A percentile compares a stretch with the other conserved stretches of the same genome.
Conservation (phyloP, 2,888 invertebrate species). For the Parasteatoda lunata region DNA sequence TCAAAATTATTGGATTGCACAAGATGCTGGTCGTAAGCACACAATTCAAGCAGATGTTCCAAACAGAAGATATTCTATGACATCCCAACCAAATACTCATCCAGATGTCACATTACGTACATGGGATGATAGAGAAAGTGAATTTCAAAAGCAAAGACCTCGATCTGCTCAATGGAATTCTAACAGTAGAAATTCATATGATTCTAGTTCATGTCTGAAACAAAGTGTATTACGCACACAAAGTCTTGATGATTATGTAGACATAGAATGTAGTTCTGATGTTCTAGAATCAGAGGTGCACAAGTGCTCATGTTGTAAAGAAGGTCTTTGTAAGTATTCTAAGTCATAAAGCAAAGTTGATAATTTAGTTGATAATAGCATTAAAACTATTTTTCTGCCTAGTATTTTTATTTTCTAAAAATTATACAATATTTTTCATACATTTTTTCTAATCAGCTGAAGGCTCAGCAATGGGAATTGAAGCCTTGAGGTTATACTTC, state of each 20-base stretch:
- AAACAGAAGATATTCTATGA: conserved; percentile 52
- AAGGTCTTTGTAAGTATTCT: conserved; percentile 49
- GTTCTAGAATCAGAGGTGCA: conserved; percentile 47
- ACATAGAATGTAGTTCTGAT: conserved; percentile 33
- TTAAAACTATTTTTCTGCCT: too few relatives aligned
- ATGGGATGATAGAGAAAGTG: conserved; percentile 57
- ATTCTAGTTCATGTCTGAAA: conserved; percentile 6
- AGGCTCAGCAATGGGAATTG: conserved; percentile 98
- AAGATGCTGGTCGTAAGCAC: conserved; percentile 84
- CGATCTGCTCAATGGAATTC: conserved; percentile 44
- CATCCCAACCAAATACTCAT: conserved; percentile 26
- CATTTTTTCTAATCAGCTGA: conserved; percentile 80
- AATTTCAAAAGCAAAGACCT: conserved; percentile 45
- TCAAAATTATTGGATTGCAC: conserved; percentile 89
- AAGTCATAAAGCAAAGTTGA: not conserved
- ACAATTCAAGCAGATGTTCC: not conserved
- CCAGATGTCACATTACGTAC: conserved; percentile 61
- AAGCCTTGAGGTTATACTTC: conserved; percentile 94
- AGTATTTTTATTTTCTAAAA: not conserved
- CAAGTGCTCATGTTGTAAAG: conserved; percentile 51
- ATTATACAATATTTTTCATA: not conserved
- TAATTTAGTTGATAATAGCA: not conserved
- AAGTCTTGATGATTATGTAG: conserved; percentile 34
- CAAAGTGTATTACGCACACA: conserved; percentile 45
- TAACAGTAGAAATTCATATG: conserved; percentile 18